Percentiles rank a stretch among this genome's conserved stretches.
phyloP scores from a whole-genome alignment of 2,888 invertebrate species.

The Eilema griseolum region DNA sequence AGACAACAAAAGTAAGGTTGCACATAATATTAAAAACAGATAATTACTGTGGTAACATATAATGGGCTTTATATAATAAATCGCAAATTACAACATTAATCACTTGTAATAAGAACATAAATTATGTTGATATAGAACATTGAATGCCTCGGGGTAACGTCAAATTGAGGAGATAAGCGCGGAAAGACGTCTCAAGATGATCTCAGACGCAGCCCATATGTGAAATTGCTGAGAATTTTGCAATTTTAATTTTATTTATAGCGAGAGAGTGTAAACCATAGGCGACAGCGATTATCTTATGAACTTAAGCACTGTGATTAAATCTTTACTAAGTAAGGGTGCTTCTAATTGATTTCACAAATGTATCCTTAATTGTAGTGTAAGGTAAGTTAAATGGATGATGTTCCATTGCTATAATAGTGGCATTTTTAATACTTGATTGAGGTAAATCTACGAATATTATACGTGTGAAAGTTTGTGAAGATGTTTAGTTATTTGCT shows the following conservation, averaged over 20 bases:
- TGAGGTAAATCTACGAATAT: too few relatives aligned
- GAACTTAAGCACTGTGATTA: background rate
- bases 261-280: slow-evolving; percentile 60
- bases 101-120: slow-evolving; percentile 80
- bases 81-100: slow-evolving; percentile 80
- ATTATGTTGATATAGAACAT: slow-evolving; percentile 80
- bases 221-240: slow-evolving; percentile 85
- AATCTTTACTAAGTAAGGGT: background rate
- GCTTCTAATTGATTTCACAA: background rate
- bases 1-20: slow-evolving; percentile 25
- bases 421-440: background rate
- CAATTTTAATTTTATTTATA: slow-evolving; percentile 87
- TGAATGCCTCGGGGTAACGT: slow-evolving; percentile 74
- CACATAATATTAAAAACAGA: slow-evolving; percentile 32
- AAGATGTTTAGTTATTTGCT: too few relatives aligned
- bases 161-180: slow-evolving; percentile 78
- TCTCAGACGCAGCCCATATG: slow-evolving; percentile 81
- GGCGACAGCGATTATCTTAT: slow-evolving; percentile 45
- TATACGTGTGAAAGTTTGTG: too few relatives aligned
- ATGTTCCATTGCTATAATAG: background rate
- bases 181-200: slow-evolving; percentile 73
- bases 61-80: slow-evolving; percentile 57
- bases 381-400: background rate
- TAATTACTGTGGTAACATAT: slow-evolving; percentile 44
- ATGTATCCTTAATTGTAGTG: background rate